A percentile compares a stretch with the other conserved stretches of the same genome.
These are phyloP conservation scores for Drosophila tsacasi DNA, from an alignment of 1,140 invertebrate species.

Conservation along the genomic window DNA sequence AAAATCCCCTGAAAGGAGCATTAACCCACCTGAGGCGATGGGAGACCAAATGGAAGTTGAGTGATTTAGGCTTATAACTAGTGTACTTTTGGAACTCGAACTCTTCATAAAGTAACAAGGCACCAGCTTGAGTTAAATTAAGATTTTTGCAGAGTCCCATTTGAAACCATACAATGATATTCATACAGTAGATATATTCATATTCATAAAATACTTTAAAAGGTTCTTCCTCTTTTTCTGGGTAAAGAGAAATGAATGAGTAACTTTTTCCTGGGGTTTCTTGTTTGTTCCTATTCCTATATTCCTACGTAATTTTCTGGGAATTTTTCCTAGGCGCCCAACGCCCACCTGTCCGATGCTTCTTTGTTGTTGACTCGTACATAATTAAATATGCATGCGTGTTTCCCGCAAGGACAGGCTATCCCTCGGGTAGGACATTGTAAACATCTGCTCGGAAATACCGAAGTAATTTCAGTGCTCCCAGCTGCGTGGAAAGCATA, in stretches of 20 bases:
- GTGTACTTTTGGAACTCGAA: neutral
- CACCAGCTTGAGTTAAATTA: neutral
- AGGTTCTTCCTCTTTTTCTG: neutral
- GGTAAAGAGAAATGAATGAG: neutral
- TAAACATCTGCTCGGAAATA: constrained; percentile 30
- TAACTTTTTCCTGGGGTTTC: neutral
- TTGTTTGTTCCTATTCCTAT: neutral
- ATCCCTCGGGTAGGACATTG: constrained; percentile 37
- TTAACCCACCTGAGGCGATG: neutral
- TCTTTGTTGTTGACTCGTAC: constrained; percentile 21
- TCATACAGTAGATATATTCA: neutral
- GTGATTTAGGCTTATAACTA: neutral
- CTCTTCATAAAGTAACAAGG: neutral
- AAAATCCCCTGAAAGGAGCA: constrained; percentile 1
- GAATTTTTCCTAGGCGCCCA: neutral
- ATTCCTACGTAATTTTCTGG: neutral
- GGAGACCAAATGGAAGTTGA: neutral
- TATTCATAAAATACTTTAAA: neutral
- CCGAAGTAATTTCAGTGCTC: constrained; percentile 26
- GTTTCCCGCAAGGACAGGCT: constrained; percentile 16
- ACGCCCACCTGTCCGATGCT: constrained; percentile 11
- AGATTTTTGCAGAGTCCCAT: too few species aligned
- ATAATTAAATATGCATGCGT: constrained; percentile 37
- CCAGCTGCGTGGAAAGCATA: constrained; percentile 27
- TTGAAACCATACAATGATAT: neutral